phyloP scores from a whole-genome alignment of 2,888 invertebrate species.

The Mesopsocus fuscifrons region DNA sequence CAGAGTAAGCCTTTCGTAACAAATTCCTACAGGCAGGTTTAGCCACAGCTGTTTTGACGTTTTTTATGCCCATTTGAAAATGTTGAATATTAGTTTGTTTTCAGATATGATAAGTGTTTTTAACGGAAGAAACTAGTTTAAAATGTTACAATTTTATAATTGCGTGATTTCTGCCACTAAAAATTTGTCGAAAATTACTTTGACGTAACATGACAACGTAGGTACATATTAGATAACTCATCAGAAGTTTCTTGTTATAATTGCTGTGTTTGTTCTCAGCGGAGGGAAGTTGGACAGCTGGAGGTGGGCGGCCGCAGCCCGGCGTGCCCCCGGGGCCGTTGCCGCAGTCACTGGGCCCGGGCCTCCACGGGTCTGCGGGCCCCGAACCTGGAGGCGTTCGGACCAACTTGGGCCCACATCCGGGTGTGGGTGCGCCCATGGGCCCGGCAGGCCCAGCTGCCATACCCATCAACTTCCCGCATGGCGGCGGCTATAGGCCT shows the following conservation, averaged over 20 bases:
- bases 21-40: no score
- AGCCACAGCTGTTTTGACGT: not conserved
- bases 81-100: not conserved
- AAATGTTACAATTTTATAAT: no score
- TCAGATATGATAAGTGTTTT: no score
- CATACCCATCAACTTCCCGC: constrained; percentile 22
- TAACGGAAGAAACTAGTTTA: no score
- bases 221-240: no score
- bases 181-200: no score
- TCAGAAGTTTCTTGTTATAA: not conserved
- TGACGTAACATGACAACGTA: no score
- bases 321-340: constrained; percentile 27
- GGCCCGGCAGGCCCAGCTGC: constrained; percentile 29
- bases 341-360: constrained; percentile 26
- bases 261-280: constrained; percentile 27
- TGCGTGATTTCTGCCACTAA: no score
- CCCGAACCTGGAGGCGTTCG: constrained; percentile 24
- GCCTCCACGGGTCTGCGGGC: constrained; percentile 21
- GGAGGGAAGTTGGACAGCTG: constrained; percentile 79
- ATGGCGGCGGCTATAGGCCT: constrained; percentile 30
- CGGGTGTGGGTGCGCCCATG: constrained; percentile 26
- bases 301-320: constrained; percentile 38
- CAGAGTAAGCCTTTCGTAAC: constrained; percentile 30
- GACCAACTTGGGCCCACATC: constrained; percentile 28
- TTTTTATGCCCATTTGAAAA: not conserved